A percentile compares a stretch with the other conserved stretches of the same genome.
These are phyloP conservation scores for Myiozetetes cayanensis DNA, from an alignment of 2,113 vertebrate species.

Conservation along the genomic window DNA sequence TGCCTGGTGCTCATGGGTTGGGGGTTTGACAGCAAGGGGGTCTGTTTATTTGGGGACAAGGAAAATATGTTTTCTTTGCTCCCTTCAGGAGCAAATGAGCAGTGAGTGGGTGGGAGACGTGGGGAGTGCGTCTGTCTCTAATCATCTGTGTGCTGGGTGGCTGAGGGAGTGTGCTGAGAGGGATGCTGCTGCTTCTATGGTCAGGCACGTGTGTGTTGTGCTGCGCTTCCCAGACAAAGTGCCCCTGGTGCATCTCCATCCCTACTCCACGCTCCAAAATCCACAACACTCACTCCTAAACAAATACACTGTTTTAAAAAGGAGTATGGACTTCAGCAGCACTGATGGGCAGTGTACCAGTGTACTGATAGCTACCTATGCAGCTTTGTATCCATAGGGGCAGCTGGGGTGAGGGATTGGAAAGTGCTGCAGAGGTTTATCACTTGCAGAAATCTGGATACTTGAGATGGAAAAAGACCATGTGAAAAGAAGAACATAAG, in stretches of 20 bases:
- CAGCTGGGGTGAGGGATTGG: not conserved
- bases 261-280: not conserved
- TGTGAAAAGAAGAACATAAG: not conserved
- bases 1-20: not conserved
- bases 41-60: slow-evolving; percentile 26
- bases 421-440: not conserved
- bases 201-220: not conserved
- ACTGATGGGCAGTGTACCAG: not conserved
- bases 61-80: slow-evolving; percentile 49
- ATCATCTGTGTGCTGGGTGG: not conserved
- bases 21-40: not conserved
- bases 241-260: not conserved
- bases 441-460: not conserved
- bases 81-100: slow-evolving; percentile 13
- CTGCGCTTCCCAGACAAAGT: not conserved
- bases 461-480: not conserved
- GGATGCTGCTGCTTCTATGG: not conserved
- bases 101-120: not conserved
- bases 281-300: not conserved
- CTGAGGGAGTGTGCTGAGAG: not conserved
- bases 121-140: not conserved
- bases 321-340: not conserved
- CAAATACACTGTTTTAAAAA: not conserved
- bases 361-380: not conserved
- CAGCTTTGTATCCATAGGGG: not conserved